Conservation (phyloP, 1,140 invertebrate species). For the Galleria mellonella region DNA sequence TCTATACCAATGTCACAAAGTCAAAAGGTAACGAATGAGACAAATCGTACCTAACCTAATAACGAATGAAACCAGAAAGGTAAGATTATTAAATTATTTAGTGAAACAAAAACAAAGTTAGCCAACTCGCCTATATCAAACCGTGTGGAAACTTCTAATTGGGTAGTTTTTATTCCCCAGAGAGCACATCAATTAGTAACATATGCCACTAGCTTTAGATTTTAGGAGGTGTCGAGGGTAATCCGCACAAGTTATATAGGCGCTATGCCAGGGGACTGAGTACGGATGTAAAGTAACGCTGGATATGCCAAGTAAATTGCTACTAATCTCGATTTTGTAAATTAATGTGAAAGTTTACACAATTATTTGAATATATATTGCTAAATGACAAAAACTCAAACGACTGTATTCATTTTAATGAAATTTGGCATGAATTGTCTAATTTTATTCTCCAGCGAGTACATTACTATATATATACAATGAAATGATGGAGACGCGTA, state of each 20-base stretch:
- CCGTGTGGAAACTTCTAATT: conserved; percentile 17
- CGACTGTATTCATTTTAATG: too few species aligned
- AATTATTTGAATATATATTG: too few species aligned
- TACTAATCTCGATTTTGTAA: too few species aligned
- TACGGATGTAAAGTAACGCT: conserved; percentile 17
- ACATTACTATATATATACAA: too few species aligned
- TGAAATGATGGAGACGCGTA: too few species aligned
- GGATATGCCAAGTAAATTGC: too few species aligned
- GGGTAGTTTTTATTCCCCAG: conserved; percentile 45
- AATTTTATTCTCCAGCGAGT: too few species aligned
- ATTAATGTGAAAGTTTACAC: too few species aligned
- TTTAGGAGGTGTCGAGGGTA: conserved; percentile 34
- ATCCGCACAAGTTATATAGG: conserved; percentile 32
- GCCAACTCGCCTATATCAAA: conserved; percentile 2
- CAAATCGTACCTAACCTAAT: not conserved
- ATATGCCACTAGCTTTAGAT: conserved; percentile 41
- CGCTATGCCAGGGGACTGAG: conserved; percentile 10
- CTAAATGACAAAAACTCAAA: too few species aligned
- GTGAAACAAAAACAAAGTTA: not conserved
- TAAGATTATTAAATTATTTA: too few species aligned
- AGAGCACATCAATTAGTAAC: conserved; percentile 44
- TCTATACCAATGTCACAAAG: not conserved
- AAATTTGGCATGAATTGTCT: too few species aligned
- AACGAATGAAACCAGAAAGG: too few species aligned
- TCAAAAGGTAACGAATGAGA: not conserved